phyloP scores from a whole-genome alignment of 2,797 vertebrate species.

The Limosa lapponica region DNA sequence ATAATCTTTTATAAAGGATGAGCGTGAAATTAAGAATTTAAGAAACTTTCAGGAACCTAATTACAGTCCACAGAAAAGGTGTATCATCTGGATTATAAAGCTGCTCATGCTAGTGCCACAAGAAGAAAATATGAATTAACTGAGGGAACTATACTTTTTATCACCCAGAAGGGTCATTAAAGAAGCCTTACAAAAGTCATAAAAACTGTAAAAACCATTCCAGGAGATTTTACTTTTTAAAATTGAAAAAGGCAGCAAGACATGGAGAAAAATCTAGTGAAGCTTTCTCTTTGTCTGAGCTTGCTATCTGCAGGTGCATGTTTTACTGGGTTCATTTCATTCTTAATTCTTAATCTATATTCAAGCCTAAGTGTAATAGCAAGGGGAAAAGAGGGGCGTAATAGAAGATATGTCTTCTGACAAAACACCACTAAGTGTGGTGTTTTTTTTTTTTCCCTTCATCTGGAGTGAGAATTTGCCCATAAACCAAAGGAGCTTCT shows the following conservation, averaged over 20 bases:
- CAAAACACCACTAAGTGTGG: background rate
- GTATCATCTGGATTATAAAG: background rate
- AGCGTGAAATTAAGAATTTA: background rate
- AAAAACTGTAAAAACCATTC: constrained; percentile 1
- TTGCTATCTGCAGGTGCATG: constrained; percentile 10
- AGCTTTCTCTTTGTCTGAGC: background rate
- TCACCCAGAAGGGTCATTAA: constrained; percentile 36
- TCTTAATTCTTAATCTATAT: constrained; percentile 54
- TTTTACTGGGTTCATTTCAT: constrained; percentile 18
- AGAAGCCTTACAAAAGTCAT: background rate
- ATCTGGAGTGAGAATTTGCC: background rate
- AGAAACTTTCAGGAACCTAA: background rate
- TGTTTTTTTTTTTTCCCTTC: background rate
- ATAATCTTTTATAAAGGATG: background rate
- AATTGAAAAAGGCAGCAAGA: constrained; percentile 22
- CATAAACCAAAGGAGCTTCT: background rate
- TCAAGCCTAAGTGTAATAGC: constrained; percentile 1
- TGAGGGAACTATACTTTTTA: constrained; percentile 9
- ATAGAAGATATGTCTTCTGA: background rate
- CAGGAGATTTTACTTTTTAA: constrained; percentile 3
- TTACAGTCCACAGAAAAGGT: background rate
- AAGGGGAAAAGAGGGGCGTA: background rate
- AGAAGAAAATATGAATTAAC: constrained; percentile 35
- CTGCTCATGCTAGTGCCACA: background rate
- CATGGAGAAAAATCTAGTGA: background rate